Conservation (phyloP, 2,113 vertebrate genomes). For the Athene noctua region DNA sequence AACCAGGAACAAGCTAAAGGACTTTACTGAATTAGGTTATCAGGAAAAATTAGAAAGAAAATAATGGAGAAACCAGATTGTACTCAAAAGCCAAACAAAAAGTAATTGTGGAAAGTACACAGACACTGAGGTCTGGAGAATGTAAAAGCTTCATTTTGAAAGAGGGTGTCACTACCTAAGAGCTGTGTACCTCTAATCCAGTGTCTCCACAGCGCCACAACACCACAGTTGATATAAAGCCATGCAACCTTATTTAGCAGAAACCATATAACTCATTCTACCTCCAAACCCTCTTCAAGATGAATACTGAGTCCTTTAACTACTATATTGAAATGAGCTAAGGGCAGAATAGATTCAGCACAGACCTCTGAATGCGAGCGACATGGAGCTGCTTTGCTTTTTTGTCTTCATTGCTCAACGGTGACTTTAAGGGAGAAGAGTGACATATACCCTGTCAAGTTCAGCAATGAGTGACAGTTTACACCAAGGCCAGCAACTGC, state of each 20-base stretch:
- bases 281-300: neutral
- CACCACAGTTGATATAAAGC: neutral
- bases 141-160: neutral
- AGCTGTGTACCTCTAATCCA: neutral
- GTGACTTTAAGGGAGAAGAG: neutral
- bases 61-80: neutral
- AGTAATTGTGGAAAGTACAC: neutral
- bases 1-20: neutral
- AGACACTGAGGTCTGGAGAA: neutral
- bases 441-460: too few relatives aligned
- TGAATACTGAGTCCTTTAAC: neutral
- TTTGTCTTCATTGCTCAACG: neutral
- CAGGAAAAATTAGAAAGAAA: neutral
- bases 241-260: neutral
- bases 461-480: neutral
- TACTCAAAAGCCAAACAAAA: neutral
- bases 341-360: neutral
- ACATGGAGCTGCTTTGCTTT: neutral
- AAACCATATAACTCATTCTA: neutral
- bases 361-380: neutral
- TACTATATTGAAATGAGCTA: neutral
- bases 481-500: neutral
- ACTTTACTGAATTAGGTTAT: neutral
- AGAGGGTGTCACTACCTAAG: accelerated
- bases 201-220: neutral